Base-by-base conservation (phyloP, 2,888 invertebrate species). In the Petrolisthes manimaculis region DNA sequence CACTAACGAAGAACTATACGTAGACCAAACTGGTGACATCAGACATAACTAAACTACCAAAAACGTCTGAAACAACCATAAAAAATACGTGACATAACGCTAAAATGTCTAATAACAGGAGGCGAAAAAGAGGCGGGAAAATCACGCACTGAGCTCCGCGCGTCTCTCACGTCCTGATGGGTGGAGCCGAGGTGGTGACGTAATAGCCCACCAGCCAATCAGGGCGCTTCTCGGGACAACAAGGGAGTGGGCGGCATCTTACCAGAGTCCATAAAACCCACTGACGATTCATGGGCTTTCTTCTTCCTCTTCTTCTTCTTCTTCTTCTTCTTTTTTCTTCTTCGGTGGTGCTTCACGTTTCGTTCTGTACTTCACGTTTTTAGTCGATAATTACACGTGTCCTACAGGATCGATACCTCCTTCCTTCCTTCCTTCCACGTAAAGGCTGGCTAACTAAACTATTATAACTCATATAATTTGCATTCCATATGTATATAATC, bases 201-300 rank as follows among this genome's bases (percentile, higher is more conserved):
- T 74, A 71, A 71, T 55, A 67, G 54, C 51, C n/a, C 18, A 24
- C 37, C 55, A 77, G 77, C 87, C 87, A 87, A 87, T 83, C 82
- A 87, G 83, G 78, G 87, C 81, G 83, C 87, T 51, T 24, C 54
- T 55, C 55, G 83, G 83, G 83, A 87, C 87, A 86, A 87, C 87
- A 87, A 83, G 87, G 87, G 87, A 87, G 87, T 69, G 87, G 87
- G 83, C 83, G 87, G 87, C 87, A 87, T 87, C 87, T 87, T 83
- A 86, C 80, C 80, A 79, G 77, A 79, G 83, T 79, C 83, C 87
- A 87, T 83, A 87, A 87, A 87, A 87, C 83, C 83, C 78, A 83
- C 83, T 83, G 86, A 78, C 86, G 86, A 83, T 86, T 82, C 77
- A 69, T 56, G 54, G 71, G 78, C 87, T 87, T 87, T 87, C 87